Evolutionary conservation across 2,797 vertebrate genomes (phyloP).

Genomic region (Aplochiton taeniatus): DNA sequence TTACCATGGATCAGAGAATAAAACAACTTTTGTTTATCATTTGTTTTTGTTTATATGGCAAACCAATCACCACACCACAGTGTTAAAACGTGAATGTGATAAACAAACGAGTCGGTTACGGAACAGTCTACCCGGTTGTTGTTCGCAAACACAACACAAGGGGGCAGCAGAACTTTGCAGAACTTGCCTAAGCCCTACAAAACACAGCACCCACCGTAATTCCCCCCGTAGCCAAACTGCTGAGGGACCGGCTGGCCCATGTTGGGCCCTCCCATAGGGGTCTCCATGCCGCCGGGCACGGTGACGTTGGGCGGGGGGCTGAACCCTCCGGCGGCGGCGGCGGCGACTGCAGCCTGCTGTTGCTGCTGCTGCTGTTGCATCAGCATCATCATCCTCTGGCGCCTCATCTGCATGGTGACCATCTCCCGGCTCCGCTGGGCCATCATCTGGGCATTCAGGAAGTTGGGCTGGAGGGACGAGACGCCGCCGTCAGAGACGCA

Average conservation of each 20-base stretch:
- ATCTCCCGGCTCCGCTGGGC: slow-evolving; percentile 93
- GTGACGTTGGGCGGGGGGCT: slow-evolving; percentile 95
- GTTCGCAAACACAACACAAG: slow-evolving; percentile 41
- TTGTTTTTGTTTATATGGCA: too few species aligned
- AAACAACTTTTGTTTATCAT: too few species aligned
- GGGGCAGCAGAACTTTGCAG: slow-evolving; percentile 42
- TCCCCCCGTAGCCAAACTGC: slow-evolving; percentile 87
- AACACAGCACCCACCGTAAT: slow-evolving; percentile 79
- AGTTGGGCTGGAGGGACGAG: slow-evolving; percentile 76
- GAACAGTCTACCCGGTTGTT: background rate
- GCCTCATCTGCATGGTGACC: slow-evolving; percentile 89
- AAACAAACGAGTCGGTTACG: background rate
- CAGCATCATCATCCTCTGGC: slow-evolving; percentile 92
- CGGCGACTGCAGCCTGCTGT: slow-evolving; percentile 76
- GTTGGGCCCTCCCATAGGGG: slow-evolving; percentile 80
- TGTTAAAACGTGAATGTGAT: background rate
- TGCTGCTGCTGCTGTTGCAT: slow-evolving; percentile 88
- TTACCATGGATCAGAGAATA: background rate
- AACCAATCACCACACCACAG: background rate
- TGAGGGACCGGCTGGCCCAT: slow-evolving; percentile 89
- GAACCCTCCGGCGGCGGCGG: slow-evolving; percentile 81
- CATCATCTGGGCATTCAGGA: slow-evolving; percentile 96
- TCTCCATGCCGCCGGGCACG: slow-evolving; percentile 89
- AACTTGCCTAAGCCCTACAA: too few species aligned
- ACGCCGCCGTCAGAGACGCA: background rate